Percentiles rank a stretch among this genome's conserved stretches.
phyloP scores from a whole-genome alignment of 2,888 invertebrate genomes.

The Metacarcinus magister region DNA sequence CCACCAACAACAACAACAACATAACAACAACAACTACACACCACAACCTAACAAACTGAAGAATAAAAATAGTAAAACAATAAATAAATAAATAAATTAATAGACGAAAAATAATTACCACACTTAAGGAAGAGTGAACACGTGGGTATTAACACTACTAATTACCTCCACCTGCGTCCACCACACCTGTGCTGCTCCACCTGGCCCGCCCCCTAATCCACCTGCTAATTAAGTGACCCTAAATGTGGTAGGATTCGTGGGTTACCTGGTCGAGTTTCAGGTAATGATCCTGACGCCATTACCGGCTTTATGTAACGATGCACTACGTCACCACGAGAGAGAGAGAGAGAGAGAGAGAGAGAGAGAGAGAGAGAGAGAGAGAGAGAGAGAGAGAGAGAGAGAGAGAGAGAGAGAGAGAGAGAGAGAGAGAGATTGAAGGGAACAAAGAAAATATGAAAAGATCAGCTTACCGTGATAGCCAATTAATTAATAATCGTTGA shows the following conservation, averaged over 20 bases:
- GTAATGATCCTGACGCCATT: neutral
- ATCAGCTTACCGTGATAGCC: neutral
- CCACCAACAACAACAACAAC: neutral
- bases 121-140: neutral
- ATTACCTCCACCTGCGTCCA: neutral
- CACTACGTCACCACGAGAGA: neutral
- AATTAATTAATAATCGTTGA: neutral
- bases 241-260: neutral
- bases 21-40: neutral
- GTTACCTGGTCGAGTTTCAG: neutral
- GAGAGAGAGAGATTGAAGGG: neutral
- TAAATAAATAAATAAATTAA: neutral
- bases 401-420: slow-evolving; percentile 38
- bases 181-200: neutral
- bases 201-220: neutral
- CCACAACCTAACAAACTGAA: neutral
- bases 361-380: slow-evolving; percentile 26
- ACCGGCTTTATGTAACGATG: neutral
- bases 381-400: slow-evolving; percentile 44
- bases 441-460: neutral
- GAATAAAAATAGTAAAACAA: neutral
- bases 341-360: neutral
- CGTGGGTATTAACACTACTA: neutral
- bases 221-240: neutral
- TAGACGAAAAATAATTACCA: neutral